Evolutionary conservation across 2,888 invertebrate genomes (phyloP).

Genomic region (Halictus ligatus): DNA sequence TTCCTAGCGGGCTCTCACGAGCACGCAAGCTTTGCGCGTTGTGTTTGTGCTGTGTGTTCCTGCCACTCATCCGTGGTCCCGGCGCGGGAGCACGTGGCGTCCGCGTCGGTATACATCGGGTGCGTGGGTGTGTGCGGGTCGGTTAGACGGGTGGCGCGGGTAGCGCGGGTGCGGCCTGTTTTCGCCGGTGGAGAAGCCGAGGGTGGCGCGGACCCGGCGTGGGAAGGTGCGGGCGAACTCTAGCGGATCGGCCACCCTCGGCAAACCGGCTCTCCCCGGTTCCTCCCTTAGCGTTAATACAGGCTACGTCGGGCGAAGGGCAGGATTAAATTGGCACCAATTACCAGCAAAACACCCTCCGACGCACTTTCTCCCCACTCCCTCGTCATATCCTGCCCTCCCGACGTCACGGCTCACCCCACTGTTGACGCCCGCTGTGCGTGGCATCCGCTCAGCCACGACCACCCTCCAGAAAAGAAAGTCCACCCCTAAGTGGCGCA

Average conservation of each 20-base stretch:
- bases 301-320: constrained; percentile 84
- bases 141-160: background rate
- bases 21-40: constrained; percentile 54
- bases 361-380: constrained; percentile 74
- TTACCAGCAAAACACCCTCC: constrained; percentile 87
- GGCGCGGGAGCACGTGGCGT: constrained; percentile 65
- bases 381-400: constrained; percentile 30
- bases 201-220: constrained; percentile 44
- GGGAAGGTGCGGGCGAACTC: constrained; percentile 69
- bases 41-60: constrained; percentile 43
- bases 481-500: constrained; percentile 72
- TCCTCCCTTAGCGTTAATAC: constrained; percentile 81
- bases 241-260: constrained; percentile 59
- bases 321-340: constrained; percentile 89
- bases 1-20: constrained; percentile 73
- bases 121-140: constrained; percentile 42
- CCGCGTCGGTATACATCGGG: constrained; percentile 51
- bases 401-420: constrained; percentile 31
- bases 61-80: constrained; percentile 48
- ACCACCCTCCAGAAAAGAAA: constrained; percentile 69
- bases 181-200: constrained; percentile 40
- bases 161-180: constrained; percentile 50
- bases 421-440: constrained; percentile 63
- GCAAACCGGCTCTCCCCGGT: constrained; percentile 56
- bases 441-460: constrained; percentile 62